A percentile compares a stretch with the other conserved stretches of the same genome.
Conservation (phyloP, 1,140 invertebrate genomes). For the Aphelenchoides besseyi region DNA sequence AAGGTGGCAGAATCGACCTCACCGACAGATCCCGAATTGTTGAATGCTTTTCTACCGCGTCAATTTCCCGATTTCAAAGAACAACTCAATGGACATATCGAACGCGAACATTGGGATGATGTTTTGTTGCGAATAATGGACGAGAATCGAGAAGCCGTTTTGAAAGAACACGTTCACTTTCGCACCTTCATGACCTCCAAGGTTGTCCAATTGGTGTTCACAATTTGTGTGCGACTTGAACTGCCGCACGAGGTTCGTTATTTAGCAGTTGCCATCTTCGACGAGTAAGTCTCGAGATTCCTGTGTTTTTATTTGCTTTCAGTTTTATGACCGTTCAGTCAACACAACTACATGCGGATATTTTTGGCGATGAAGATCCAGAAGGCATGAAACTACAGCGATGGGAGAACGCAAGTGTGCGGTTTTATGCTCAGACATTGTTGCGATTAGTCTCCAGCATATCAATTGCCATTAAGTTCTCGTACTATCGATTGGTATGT, state of each 20-base stretch:
- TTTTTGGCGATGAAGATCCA: not conserved
- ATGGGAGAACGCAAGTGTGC: constrained; percentile 6
- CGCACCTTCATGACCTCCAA: not conserved
- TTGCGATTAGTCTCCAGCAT: constrained; percentile 11
- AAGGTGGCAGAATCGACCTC: too few species aligned
- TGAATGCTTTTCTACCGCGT: too few species aligned
- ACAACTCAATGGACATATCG: too few species aligned
- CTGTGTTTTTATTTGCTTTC: not conserved
- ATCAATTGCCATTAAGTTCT: not conserved
- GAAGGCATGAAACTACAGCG: not conserved
- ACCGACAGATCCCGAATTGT: too few species aligned
- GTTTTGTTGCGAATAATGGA: not conserved
- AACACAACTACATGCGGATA: not conserved
- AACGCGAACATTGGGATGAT: constrained; percentile 3
- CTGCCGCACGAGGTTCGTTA: constrained; percentile 21
- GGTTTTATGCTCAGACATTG: constrained; percentile 5
- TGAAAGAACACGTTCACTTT: not conserved
- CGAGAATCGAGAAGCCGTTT: constrained; percentile 1
- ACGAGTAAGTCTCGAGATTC: not conserved
- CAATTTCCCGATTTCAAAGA: not conserved
- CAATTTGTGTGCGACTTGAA: constrained; percentile 13
- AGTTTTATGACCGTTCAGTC: constrained; percentile 8
- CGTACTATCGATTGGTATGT: constrained; percentile 12
- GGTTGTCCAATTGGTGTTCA: constrained; percentile 16
- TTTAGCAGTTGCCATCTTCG: not conserved